phyloP scores from a whole-genome alignment of 2,888 invertebrate genomes.

The Caradrina clavipalpis region DNA sequence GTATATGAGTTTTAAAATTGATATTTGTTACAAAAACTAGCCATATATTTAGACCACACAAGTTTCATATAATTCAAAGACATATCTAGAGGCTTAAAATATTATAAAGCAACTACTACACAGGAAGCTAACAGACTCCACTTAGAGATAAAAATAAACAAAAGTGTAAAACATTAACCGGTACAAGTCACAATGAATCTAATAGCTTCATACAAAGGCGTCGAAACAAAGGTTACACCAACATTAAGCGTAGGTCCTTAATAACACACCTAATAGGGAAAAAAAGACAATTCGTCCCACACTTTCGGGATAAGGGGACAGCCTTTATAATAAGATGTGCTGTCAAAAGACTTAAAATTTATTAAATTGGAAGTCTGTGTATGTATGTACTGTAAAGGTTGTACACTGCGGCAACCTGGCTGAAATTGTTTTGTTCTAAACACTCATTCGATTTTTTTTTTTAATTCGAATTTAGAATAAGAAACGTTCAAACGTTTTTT shows the following conservation, averaged over 20 bases:
- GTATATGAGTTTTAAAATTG: background rate
- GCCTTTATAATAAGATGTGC: background rate
- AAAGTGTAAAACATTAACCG: slow-evolving; percentile 28
- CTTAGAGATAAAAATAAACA: slow-evolving; percentile 35
- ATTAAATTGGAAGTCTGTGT: background rate
- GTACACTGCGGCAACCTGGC: too few relatives aligned
- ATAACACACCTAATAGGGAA: slow-evolving; percentile 1
- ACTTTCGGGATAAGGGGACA: background rate
- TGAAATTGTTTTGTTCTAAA: too few relatives aligned
- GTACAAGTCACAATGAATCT: slow-evolving; percentile 28
- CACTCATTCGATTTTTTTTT: too few relatives aligned
- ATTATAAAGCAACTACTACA: slow-evolving; percentile 7
- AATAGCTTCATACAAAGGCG: slow-evolving; percentile 42
- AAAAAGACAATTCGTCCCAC: slow-evolving; percentile 2
- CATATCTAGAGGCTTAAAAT: background rate
- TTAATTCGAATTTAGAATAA: too few relatives aligned
- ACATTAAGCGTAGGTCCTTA: slow-evolving; percentile 1
- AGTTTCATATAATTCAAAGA: background rate
- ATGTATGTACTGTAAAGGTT: too few relatives aligned
- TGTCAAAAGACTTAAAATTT: background rate
- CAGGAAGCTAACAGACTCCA: slow-evolving; percentile 5
- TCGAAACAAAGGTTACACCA: slow-evolving; percentile 34
- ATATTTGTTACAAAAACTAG: too few relatives aligned
- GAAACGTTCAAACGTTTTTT: too few relatives aligned
- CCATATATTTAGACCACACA: background rate